Conservation (phyloP, 2,888 invertebrate species). For the Pandemis heparana region DNA sequence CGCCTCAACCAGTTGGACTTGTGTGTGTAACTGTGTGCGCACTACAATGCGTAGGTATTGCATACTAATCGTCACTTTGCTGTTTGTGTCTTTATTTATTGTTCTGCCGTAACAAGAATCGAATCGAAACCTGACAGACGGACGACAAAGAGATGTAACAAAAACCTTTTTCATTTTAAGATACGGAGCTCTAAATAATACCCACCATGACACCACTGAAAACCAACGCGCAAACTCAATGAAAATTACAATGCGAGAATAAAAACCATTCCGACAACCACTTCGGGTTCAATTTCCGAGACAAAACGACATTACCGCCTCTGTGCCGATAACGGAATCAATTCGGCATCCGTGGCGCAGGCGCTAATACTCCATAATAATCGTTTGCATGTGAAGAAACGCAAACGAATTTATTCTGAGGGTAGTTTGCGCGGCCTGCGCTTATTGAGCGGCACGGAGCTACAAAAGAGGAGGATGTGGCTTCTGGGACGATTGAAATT, state of each 20-base stretch:
- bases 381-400: constrained; percentile 53
- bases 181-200: background rate
- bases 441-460: constrained; percentile 15
- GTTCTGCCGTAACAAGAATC: no score
- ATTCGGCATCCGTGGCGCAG: constrained; percentile 30
- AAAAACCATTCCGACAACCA: background rate
- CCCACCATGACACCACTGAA: background rate
- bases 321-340: constrained; percentile 27
- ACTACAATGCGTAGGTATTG: no score
- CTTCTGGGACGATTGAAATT: background rate
- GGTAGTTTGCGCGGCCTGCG: constrained; percentile 18
- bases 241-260: background rate
- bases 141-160: no score
- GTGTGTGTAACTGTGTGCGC: no score
- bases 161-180: no score
- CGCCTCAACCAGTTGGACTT: no score
- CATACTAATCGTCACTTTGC: no score
- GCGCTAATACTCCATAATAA: constrained; percentile 52
- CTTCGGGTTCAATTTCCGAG: constrained; percentile 20
- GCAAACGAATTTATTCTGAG: constrained; percentile 50
- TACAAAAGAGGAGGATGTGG: background rate
- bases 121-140: no score
- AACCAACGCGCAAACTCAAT: background rate
- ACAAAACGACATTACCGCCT: constrained; percentile 7
- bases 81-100: no score